Conservation (phyloP, 1,140 invertebrate species). For the Bombyx mori region ASM3026992v2 NC_085130.1:16910501-16911000, state of each 20-base stretch:
- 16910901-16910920: too few species aligned
- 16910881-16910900: too few species aligned
- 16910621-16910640: conserved; percentile 31
- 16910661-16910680: conserved; percentile 22
- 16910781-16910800: too few species aligned
- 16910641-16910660: conserved; percentile 32
- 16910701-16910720: conserved; percentile 43
- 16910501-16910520: too few species aligned
- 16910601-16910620: conserved; percentile 16
- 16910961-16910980: too few species aligned
- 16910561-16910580: conserved; percentile 11
- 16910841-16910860: too few species aligned
- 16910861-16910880: too few species aligned
- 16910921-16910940: too few species aligned
- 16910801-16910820: too few species aligned
- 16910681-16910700: conserved; percentile 26
- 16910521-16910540: not conserved
- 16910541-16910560: not conserved
- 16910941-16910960: too few species aligned
- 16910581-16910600: conserved; percentile 57
- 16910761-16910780: not conserved
- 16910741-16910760: conserved; percentile 21
- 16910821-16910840: too few species aligned
- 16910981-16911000: too few species aligned
- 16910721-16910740: conserved; percentile 44